phyloP scores from a whole-genome alignment of 2,113 vertebrate genomes.

The Pristiophorus japonicus region DNA sequence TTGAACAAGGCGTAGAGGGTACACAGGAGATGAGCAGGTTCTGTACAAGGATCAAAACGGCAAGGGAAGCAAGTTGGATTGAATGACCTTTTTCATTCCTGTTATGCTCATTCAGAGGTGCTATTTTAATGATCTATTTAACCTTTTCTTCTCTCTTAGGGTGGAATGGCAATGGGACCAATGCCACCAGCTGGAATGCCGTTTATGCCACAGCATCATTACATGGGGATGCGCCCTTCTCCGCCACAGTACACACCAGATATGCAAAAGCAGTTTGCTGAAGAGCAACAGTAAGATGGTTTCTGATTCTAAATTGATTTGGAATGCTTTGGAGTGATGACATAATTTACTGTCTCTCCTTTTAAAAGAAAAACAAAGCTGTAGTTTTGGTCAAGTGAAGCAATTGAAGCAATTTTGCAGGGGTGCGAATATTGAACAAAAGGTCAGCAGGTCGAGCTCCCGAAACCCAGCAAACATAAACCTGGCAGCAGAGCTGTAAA shows the following conservation, averaged over 20 bases:
- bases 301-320: not conserved
- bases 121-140: not conserved
- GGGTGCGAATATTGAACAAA: not conserved
- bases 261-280: conserved; percentile 94
- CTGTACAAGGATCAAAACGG: not conserved
- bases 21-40: not conserved
- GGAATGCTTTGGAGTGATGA: not conserved
- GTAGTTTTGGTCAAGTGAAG: not conserved
- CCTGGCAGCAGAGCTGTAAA: not conserved
- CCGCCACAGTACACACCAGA: conserved; percentile 78
- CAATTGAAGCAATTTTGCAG: not conserved
- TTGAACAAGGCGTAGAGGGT: not conserved
- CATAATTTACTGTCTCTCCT: not conserved
- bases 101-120: not conserved
- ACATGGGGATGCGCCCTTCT: conserved; percentile 77
- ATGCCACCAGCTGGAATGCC: conserved; percentile 79
- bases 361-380: not conserved
- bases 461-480: not conserved
- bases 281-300: conserved; percentile 90
- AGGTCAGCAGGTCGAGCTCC: not conserved
- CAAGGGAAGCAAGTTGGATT: not conserved
- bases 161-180: conserved; percentile 74
- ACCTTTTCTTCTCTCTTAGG: conserved; percentile 50
- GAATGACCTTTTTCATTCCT: not conserved
- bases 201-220: conserved; percentile 80